Conservation (phyloP, 2,797 vertebrate genomes). For the Protonibea diacanthus region DNA sequence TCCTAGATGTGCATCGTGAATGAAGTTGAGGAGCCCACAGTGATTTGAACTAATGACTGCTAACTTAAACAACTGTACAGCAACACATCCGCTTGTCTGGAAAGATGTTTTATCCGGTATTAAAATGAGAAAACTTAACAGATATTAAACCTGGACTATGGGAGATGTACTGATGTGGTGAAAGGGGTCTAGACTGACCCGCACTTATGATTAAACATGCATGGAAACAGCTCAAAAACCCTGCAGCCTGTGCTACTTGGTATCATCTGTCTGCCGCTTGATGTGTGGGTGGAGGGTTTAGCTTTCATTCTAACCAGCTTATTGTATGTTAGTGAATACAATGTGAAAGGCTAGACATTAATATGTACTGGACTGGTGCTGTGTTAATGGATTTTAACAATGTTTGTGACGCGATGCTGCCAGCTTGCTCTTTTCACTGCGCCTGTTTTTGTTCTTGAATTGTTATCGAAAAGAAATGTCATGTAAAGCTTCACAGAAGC, state of each 20-base stretch:
- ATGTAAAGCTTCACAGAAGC: neutral
- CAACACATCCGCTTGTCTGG: neutral
- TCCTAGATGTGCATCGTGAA: neutral
- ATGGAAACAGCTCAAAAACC: neutral
- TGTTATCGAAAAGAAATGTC: neutral
- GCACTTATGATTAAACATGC: neutral
- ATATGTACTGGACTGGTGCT: neutral
- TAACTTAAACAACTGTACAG: neutral
- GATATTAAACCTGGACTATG: neutral
- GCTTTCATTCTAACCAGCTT: neutral
- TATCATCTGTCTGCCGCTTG: neutral
- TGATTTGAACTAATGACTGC: neutral
- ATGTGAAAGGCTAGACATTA: neutral
- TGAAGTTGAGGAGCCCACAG: neutral
- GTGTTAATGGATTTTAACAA: neutral
- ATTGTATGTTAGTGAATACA: neutral
- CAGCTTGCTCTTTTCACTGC: neutral
- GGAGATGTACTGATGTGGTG: neutral
- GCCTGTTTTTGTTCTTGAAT: neutral
- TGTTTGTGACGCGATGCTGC: neutral
- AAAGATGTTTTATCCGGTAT: neutral
- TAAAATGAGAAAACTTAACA: neutral
- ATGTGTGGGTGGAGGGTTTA: constrained; percentile 1
- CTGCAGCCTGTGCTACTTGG: neutral
- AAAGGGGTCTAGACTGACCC: neutral